Conservation (phyloP, 2,113 vertebrate genomes). For the Pedetes capensis region DNA sequence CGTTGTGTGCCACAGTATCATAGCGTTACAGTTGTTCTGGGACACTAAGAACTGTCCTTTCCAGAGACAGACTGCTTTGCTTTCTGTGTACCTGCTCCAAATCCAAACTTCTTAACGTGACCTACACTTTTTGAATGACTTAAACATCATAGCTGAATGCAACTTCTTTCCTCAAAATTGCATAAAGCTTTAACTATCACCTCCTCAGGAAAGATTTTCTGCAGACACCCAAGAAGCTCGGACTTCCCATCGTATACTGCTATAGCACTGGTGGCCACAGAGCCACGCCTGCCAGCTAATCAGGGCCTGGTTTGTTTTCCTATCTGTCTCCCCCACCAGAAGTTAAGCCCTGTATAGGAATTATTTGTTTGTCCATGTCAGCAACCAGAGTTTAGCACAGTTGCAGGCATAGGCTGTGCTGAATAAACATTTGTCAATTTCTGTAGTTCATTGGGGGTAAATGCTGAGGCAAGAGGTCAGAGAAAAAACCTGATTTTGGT, state of each 20-base stretch:
- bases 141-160: background rate
- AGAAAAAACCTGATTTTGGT: background rate
- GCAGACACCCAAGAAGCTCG: background rate
- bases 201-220: background rate
- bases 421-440: background rate
- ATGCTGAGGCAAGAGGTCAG: background rate
- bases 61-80: background rate
- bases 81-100: background rate
- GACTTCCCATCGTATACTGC: background rate
- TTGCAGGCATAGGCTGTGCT: background rate
- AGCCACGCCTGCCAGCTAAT: background rate
- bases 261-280: background rate
- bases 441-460: background rate
- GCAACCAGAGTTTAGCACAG: background rate
- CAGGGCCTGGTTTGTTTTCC: background rate
- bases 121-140: background rate
- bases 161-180: background rate
- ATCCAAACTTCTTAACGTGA: background rate
- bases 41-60: background rate
- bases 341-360: background rate
- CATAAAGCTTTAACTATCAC: background rate
- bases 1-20: background rate
- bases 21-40: background rate
- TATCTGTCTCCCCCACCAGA: background rate
- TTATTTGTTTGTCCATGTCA: background rate